Percentiles rank a stretch among this genome's conserved stretches.
Conservation (phyloP, 2,888 invertebrate species). For the Pogonocherus hispidulus region DNA sequence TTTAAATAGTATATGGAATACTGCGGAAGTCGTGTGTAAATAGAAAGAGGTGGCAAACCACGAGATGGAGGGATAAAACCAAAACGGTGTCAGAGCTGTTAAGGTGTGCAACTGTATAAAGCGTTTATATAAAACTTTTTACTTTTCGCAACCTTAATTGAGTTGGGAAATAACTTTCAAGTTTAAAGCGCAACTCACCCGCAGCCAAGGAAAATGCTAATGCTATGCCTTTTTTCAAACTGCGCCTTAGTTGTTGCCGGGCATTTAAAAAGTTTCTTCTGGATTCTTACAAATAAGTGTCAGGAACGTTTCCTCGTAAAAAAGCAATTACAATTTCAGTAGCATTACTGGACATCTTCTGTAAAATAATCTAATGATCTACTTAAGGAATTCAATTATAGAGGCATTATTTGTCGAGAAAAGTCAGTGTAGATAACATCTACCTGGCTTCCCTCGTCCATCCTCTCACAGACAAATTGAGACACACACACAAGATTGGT, state of each 20-base stretch:
- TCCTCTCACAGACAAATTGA: too few relatives aligned
- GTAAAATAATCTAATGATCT: too few relatives aligned
- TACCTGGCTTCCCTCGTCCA: too few relatives aligned
- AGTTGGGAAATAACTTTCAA: constrained; percentile 27
- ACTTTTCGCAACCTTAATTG: constrained; percentile 36
- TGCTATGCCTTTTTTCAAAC: constrained; percentile 19
- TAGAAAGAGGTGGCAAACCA: constrained; percentile 13
- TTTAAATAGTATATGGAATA: constrained; percentile 2
- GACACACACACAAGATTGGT: too few relatives aligned
- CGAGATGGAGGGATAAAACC: constrained; percentile 32
- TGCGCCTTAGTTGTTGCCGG: background rate
- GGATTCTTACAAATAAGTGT: constrained; percentile 16
- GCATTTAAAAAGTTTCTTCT: background rate
- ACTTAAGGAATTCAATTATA: too few relatives aligned
- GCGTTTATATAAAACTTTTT: constrained; percentile 35
- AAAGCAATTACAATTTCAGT: too few relatives aligned
- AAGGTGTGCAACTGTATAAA: constrained; percentile 38
- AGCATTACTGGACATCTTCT: too few relatives aligned
- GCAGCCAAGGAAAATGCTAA: constrained; percentile 21
- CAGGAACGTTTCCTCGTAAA: background rate
- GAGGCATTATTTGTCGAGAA: too few relatives aligned
- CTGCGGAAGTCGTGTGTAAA: constrained; percentile 8
- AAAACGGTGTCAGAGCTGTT: constrained; percentile 36
- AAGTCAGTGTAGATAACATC: too few relatives aligned
- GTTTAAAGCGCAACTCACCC: constrained; percentile 19